Conservation (phyloP, 2,113 vertebrate genomes). For the Aspidoscelis tigris region DNA sequence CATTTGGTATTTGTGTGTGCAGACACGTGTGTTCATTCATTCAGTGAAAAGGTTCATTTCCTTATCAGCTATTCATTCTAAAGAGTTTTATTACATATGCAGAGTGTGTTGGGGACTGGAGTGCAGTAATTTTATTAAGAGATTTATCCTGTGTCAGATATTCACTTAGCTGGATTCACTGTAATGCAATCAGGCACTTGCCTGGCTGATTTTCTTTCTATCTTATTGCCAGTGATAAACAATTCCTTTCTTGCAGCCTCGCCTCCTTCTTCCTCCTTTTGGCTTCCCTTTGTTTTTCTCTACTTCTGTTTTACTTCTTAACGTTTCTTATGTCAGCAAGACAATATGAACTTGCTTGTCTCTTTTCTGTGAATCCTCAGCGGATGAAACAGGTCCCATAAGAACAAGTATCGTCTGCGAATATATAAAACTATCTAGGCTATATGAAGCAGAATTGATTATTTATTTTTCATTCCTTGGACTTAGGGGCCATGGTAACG, state of each 20-base stretch:
- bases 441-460: too few species aligned
- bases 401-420: too few species aligned
- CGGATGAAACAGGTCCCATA: not conserved
- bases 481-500: too few species aligned
- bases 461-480: too few species aligned
- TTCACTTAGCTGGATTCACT: constrained; percentile 59
- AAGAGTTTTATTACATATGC: constrained; percentile 64
- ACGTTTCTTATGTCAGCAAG: not conserved
- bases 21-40: constrained; percentile 65
- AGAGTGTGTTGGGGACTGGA: constrained; percentile 56
- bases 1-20: constrained; percentile 71
- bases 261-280: not conserved
- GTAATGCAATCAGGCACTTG: constrained; percentile 54
- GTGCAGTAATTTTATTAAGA: constrained; percentile 69
- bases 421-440: too few species aligned
- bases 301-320: not conserved
- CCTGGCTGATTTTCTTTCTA: constrained; percentile 64
- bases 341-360: not conserved
- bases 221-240: constrained; percentile 60
- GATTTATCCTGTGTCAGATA: constrained; percentile 65
- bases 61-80: constrained; percentile 63
- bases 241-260: constrained; percentile 27
- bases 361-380: not conserved
- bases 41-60: constrained; percentile 62
- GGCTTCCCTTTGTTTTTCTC: fast-evolving